These are phyloP conservation scores for Poeciliopsis gracilis DNA, from an alignment of 2,797 vertebrate genomes.

Conservation along the genomic window DNA sequence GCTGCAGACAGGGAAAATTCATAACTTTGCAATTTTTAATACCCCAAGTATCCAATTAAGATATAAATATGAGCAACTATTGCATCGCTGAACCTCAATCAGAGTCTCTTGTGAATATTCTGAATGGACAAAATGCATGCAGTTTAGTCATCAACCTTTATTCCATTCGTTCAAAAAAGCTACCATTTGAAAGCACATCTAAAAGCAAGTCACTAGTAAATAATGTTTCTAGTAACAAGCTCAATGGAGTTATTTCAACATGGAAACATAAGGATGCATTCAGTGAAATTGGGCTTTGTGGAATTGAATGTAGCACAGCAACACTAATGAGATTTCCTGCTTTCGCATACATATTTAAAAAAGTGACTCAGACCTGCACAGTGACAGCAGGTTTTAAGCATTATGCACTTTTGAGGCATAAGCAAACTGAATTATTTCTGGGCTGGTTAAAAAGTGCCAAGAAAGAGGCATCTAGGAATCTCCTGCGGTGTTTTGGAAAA, in stretches of 20 bases:
- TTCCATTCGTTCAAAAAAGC: constrained; percentile 34
- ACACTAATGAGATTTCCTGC: constrained; percentile 38
- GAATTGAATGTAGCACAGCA: constrained; percentile 17
- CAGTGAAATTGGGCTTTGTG: constrained; percentile 23
- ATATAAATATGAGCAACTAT: background rate
- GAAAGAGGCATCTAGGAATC: background rate
- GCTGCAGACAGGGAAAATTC: constrained; percentile 8
- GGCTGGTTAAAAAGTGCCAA: constrained; percentile 10
- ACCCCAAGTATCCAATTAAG: background rate
- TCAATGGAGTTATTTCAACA: constrained; percentile 35
- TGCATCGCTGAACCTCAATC: background rate
- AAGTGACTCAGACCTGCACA: constrained; percentile 32
- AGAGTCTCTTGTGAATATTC: constrained; percentile 21
- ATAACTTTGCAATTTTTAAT: background rate
- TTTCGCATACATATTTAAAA: constrained; percentile 8
- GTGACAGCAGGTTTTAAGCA: constrained; percentile 57
- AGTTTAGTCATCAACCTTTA: constrained; percentile 37
- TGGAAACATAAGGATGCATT: constrained; percentile 20
- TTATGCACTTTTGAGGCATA: constrained; percentile 31
- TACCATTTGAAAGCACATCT: constrained; percentile 27
- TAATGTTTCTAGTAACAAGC: constrained; percentile 19
- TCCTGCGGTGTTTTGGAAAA: background rate
- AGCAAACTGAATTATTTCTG: constrained; percentile 46
- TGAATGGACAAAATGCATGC: constrained; percentile 24
- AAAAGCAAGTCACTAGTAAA: constrained; percentile 30